phyloP scores from a whole-genome alignment of 2,888 invertebrate genomes.

The Melipona beecheii region DNA sequence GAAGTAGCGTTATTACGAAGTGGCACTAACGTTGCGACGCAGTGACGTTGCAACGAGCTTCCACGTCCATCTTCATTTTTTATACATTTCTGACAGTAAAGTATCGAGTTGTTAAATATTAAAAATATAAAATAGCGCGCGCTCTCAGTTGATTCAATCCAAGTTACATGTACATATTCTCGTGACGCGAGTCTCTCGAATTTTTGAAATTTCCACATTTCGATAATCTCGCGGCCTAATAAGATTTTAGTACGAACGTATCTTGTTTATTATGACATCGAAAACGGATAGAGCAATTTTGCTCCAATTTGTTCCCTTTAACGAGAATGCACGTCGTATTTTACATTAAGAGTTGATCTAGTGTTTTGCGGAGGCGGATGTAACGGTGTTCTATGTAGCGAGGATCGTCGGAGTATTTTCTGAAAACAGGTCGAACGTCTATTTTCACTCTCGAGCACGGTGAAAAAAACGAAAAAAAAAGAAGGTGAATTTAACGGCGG shows the following conservation, averaged over 20 bases:
- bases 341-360: background rate
- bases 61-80: background rate
- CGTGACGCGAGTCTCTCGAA: background rate
- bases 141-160: background rate
- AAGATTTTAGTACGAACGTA: no score
- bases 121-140: background rate
- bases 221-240: background rate
- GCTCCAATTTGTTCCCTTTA: background rate
- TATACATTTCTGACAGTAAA: background rate
- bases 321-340: conserved; percentile 1
- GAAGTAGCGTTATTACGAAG: conserved; percentile 1
- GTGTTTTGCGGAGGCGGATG: background rate
- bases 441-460: conserved; percentile 14
- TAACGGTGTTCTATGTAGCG: conserved; percentile 21
- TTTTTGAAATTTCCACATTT: background rate
- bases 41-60: background rate
- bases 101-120: background rate
- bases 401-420: conserved; percentile 30
- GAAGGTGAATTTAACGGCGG: conserved; percentile 14
- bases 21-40: no score
- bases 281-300: background rate
- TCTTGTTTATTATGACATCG: background rate
- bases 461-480: conserved; percentile 27
- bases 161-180: background rate
- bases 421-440: conserved; percentile 45